phyloP scores from a whole-genome alignment of 37 sponge, comb jelly and placozoan genomes.

The Amphimedon queenslandica region DNA sequence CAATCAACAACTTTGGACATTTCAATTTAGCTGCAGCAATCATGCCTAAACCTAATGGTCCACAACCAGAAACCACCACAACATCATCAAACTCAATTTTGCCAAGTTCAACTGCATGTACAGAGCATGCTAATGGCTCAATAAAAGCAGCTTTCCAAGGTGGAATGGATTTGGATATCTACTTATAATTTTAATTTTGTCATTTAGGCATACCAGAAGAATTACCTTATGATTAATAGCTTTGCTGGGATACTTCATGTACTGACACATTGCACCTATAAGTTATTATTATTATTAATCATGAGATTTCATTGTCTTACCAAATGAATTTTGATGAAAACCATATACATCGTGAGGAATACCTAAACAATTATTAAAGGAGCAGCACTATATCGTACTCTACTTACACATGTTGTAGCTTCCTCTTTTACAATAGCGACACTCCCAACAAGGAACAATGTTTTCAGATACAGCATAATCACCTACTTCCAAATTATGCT shows the following conservation, averaged over 20 bases:
- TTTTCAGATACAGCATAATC: slow-evolving; percentile 62
- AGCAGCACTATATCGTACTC: too few relatives aligned
- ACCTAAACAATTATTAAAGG: too few relatives aligned
- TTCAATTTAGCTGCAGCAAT: slow-evolving; percentile 66
- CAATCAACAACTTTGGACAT: slow-evolving; percentile 50
- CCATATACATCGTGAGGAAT: slow-evolving; percentile 69
- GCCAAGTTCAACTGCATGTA: slow-evolving; percentile 65
- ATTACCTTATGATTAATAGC: slow-evolving; percentile 48
- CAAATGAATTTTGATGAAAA: slow-evolving; percentile 48
- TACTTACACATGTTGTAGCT: slow-evolving; percentile 52
- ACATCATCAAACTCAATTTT: slow-evolving; percentile 50
- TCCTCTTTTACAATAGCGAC: slow-evolving; percentile 55
- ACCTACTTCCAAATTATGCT: slow-evolving; percentile 43
- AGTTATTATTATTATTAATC: not conserved
- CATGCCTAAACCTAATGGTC: slow-evolving; percentile 74
- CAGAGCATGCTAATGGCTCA: slow-evolving; percentile 64
- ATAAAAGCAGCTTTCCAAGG: slow-evolving; percentile 64
- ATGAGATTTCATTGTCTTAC: slow-evolving; percentile 7
- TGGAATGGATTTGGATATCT: slow-evolving; percentile 65
- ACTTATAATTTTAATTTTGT: too few relatives aligned
- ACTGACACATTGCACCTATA: slow-evolving; percentile 64
- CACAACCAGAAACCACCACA: slow-evolving; percentile 73
- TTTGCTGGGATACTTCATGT: slow-evolving; percentile 55
- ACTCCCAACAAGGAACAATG: slow-evolving; percentile 70
- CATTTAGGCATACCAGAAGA: too few relatives aligned